Evolutionary conservation across 2,888 invertebrate species (phyloP), one percentile per base, ranked within the genome.

Genomic region (Cosmopolites sordidus): DNA sequence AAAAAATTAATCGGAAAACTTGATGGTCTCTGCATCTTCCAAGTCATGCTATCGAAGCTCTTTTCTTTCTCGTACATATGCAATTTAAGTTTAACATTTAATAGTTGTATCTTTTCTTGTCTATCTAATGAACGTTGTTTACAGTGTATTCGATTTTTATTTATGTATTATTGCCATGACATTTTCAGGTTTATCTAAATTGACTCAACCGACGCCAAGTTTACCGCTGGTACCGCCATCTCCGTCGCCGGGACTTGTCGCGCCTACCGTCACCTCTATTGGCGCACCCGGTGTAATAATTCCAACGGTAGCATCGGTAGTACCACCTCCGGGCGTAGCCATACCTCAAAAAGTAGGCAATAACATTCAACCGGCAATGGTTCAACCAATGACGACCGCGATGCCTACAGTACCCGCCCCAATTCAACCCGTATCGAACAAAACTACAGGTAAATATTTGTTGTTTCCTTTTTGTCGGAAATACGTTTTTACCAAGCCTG

Each of bases 271-370:
- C 8, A 12, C 60, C 6, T 83, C 82, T 2, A 75, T 86, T 41
- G 81, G 83, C 59, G 83, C 84, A 48, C 81, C 84, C 30, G 83
- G 83, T 3, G 74, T 86, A 42, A 81, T 84, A 14, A 51, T 58
- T 11, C 55, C 60, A 1, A 48, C 38, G 37, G 45, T 48, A 16
- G 59, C 70, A 71, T 69, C 73, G 3, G 73, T 75, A 51, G 73
- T 78, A 48, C 77, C 71, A 4, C 73, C 73, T 1, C 73, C 73
- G 2, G 73, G 73, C 8, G 60, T 74, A 2, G 73, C 72, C 2
- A 72, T 74, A 43, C 73, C 73, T n/a, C 72, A 72, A 58, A 64
- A 71, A 38, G 61, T 66, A 33, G 64, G 62, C 22, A 64, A 65
- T 43, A 65, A 65, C 33, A 63, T 68, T 11, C 70, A 68, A 49